Evolutionary conservation across 2,888 invertebrate species (phyloP).

Genomic region (Apoda limacodes): DNA sequence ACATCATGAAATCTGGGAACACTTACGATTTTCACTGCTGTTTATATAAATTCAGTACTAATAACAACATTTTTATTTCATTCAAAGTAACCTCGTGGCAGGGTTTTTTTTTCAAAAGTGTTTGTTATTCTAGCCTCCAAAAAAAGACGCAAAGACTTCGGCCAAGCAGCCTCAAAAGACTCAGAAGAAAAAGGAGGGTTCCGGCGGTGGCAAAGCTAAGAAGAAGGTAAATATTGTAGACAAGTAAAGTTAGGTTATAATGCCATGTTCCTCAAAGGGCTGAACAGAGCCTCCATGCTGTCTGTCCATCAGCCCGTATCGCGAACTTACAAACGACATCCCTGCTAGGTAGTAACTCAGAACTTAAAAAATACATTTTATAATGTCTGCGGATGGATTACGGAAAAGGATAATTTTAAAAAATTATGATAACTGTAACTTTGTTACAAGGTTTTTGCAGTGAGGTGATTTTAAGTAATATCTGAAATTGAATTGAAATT

Average conservation of each 20-base stretch:
- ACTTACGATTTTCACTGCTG: too few species aligned
- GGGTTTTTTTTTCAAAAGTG: slow-evolving; percentile 29
- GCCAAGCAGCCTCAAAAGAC: slow-evolving; percentile 94
- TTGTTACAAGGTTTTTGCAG: not conserved
- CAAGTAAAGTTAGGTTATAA: slow-evolving; percentile 46
- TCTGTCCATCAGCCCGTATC: too few species aligned
- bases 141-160: slow-evolving; percentile 91
- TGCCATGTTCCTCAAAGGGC: slow-evolving; percentile 22
- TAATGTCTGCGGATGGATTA: too few species aligned
- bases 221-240: slow-evolving; percentile 80
- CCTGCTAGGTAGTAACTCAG: not conserved
- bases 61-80: too few species aligned
- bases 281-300: too few species aligned
- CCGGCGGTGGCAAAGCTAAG: slow-evolving; percentile 94
- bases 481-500: too few species aligned
- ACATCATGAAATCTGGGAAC: too few species aligned
- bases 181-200: slow-evolving; percentile 96
- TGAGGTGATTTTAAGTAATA: too few species aligned
- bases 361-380: too few species aligned
- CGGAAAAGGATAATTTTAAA: not conserved
- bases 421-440: not conserved
- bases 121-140: slow-evolving; percentile 82
- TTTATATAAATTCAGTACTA: too few species aligned
- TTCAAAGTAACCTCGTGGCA: slow-evolving; percentile 59
- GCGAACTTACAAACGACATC: too few species aligned